A percentile compares a stretch with the other conserved stretches of the same genome.
These are phyloP conservation scores for Lypha dubia DNA, from an alignment of 2,888 invertebrate genomes.

Conservation along the genomic window DNA sequence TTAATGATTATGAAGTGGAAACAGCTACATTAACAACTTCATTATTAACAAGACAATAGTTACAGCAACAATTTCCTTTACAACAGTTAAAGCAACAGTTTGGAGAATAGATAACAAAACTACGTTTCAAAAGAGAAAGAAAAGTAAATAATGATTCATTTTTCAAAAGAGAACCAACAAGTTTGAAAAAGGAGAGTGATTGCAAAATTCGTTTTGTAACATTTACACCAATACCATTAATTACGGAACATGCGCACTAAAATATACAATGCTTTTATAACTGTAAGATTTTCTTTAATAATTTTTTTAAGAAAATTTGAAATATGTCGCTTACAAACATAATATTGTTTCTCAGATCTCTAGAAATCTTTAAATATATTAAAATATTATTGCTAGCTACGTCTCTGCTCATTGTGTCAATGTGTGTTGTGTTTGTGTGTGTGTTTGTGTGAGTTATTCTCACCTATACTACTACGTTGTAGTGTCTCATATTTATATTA, in stretches of 20 bases:
- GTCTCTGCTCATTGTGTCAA: constrained; percentile 39
- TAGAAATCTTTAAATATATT: not conserved
- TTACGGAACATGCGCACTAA: constrained; percentile 48
- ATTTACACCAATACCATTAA: constrained; percentile 32
- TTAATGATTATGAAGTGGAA: not conserved
- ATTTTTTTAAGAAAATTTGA: not conserved
- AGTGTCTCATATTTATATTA: constrained; percentile 4
- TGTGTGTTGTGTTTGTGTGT: constrained; percentile 9
- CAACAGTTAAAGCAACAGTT: constrained; percentile 78
- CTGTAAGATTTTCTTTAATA: not conserved
- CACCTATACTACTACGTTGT: constrained; percentile 27
- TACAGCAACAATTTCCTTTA: constrained; percentile 55
- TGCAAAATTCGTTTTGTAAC: constrained; percentile 23
- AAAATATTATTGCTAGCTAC: not conserved
- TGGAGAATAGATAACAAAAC: constrained; percentile 3
- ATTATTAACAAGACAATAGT: not conserved
- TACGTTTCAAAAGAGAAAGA: not conserved
- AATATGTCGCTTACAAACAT: too few species aligned
- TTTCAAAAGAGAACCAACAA: not conserved
- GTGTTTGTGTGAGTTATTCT: constrained; percentile 29
- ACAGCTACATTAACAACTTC: constrained; percentile 35
- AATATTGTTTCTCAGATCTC: too few species aligned
- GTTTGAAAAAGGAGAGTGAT: constrained; percentile 37
- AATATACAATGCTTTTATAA: not conserved
- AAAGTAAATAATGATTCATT: too few species aligned